Base-by-base conservation (phyloP, 1,140 invertebrate genomes). In the Chymomyza costata region DNA sequence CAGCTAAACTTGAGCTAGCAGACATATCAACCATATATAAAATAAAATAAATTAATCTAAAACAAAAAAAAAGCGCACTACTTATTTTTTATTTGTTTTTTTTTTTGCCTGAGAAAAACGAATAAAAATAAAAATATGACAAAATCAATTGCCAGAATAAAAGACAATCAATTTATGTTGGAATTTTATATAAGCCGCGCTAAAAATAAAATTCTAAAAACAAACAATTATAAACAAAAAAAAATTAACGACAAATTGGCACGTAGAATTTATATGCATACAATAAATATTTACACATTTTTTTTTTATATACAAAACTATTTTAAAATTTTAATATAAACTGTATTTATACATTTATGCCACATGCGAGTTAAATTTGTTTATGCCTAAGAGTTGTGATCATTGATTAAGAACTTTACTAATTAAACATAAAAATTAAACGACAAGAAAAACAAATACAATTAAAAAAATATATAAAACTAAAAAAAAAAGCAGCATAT, bases 321-420 rank as follows among this genome's bases (percentile, higher is more conserved):
- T 8, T 25, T 25, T n/a, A n/a, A n/a, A n/a, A 25, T 25, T 25
- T 25, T 25, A 25, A 47, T 50, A 52, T 30, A 44, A 51, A 60
- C 10, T 65, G 57, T 73, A 55, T 73, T 52, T 59, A 66, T 51
- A 28, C 48, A 47, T 43, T 50, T 34, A 81, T 66, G 65, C 61
- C 65, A 78, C 51, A 76, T 68, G 65, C 65, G 70, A 76, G n/a
- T 73, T 65, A 65, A 76, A n/a, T n/a, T n/a, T 78, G 80, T 80
- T 83, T 76, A 83, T 80, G 67, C 65, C n/a, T 84, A 84, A 84
- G 82, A 84, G 82, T 84, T 84, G 82, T 84, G 82, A 84, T 84
- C 82, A 84, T 84, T 84, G 82, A 84, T 81, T 84, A 84, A 84
- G 82, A 68, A 78, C 69, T 83, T 66, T 76, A 65, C 69, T 56